Conservation (phyloP, 2,888 invertebrate species). For the Bombyx huttoni region DNA sequence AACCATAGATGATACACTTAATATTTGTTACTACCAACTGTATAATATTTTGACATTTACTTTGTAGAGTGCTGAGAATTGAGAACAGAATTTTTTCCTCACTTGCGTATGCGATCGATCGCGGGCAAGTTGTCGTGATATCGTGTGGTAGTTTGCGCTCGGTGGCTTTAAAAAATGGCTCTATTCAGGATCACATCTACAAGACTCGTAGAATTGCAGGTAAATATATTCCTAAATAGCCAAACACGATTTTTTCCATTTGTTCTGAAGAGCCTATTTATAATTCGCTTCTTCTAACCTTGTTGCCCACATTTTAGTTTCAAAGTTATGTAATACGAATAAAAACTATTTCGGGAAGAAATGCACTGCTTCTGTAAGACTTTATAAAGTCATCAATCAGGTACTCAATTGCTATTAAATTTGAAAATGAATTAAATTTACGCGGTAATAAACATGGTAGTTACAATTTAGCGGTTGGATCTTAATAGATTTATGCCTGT, state of each 20-base stretch:
- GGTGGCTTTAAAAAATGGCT: constrained; percentile 71
- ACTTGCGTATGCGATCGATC: constrained; percentile 50
- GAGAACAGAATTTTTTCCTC: background rate
- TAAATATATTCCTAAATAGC: constrained; percentile 24
- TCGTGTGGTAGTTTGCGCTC: constrained; percentile 43
- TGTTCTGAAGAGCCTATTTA: constrained; percentile 1
- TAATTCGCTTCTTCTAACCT: constrained; percentile 29
- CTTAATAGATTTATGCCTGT: background rate
- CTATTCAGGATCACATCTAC: constrained; percentile 76
- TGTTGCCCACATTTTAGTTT: constrained; percentile 27
- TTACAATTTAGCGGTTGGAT: background rate
- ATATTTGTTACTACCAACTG: no score
- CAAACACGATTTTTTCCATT: background rate
- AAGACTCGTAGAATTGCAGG: constrained; percentile 76
- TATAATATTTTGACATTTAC: no score
- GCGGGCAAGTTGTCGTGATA: constrained; percentile 30
- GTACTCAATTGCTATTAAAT: background rate
- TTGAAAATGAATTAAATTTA: background rate
- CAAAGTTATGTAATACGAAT: constrained; percentile 44
- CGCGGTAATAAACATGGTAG: background rate
- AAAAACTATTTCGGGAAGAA: constrained; percentile 30
- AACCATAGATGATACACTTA: no score
- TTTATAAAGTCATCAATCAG: background rate
- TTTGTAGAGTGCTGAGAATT: no score
- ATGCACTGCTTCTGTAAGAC: constrained; percentile 3